Evolutionary conservation across 2,888 invertebrate species (phyloP), one percentile per base, ranked within the genome.

Genomic region (Linhomoeus sp.): DNA sequence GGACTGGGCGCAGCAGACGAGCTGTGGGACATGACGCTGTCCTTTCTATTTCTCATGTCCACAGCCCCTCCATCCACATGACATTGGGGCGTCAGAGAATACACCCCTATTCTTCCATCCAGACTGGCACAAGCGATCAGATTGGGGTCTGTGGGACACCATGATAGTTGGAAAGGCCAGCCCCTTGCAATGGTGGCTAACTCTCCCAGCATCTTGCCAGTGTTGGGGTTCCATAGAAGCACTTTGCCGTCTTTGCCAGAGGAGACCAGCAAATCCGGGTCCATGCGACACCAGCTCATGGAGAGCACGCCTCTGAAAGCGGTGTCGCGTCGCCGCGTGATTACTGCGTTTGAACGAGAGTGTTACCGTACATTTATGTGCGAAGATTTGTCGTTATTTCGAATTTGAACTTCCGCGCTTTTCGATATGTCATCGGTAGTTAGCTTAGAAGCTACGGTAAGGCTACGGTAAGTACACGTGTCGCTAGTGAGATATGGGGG

Each of bases 181-280:
- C n/a, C n/a, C 5, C 12, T 29, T 5, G 29, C 7, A 29, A 29
- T 29, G 29, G 7, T 26, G 36, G 14, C 38, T 43, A 46, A 9
- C 41, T 49, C 45, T 20, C 26, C 36, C 38, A 42, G 36, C 20
- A 36, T 17, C 25, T 36, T 2, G 22, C 43, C 42, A 7, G 44
- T 36, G n/a, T 85, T 87, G 0, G 88, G 87, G 70, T 90, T 84
- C 87, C 88, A 90, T 61, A 85, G 83, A n/a, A 86, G 72, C 51
- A 90, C 80, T 55, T 79, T 74, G 60, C 84, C 86, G 63, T 92
- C 90, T 70, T 85, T 87, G 45, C 82, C 87, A 60, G 84, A 84
- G 7, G 86, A 85, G 37, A 88, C 73, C 60, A 92, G 73, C 49
- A 92, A 68, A 67, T 86, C 84, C 0, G 82, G 71, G 68, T 92